Conservation (phyloP, 35 echinoderm and acorn worm genomes). For the Ophioderma brevispina region DNA sequence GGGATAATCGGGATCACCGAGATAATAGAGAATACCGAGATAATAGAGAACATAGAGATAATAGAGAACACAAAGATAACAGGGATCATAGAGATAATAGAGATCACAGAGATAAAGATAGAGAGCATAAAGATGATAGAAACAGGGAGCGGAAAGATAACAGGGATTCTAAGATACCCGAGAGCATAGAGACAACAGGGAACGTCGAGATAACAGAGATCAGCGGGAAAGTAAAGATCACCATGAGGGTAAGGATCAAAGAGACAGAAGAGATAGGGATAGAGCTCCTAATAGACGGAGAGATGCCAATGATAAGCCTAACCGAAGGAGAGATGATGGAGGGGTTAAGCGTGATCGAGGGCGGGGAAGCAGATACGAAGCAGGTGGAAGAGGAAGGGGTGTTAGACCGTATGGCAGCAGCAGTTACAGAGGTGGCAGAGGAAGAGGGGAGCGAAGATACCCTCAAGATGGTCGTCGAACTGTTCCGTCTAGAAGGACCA, state of each 20-base stretch:
- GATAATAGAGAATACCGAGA: constrained; percentile 8
- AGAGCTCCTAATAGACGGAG: constrained; percentile 24
- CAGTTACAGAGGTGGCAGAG: constrained; percentile 53
- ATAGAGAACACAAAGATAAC: neutral
- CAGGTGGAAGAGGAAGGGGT: constrained; percentile 21
- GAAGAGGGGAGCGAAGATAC: constrained; percentile 52
- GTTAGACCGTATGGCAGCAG: constrained; percentile 36
- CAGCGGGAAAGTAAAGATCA: neutral
- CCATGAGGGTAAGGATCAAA: neutral
- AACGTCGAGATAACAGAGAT: neutral
- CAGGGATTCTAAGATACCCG: no score
- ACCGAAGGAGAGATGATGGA: constrained; percentile 39
- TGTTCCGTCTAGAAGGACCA: neutral
- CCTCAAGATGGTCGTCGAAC: constrained; percentile 24
- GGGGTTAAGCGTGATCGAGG: neutral
- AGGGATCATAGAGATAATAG: neutral
- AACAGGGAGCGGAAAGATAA: neutral
- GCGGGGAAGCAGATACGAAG: constrained; percentile 31
- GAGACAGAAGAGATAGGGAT: constrained; percentile 20
- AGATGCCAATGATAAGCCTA: constrained; percentile 10
- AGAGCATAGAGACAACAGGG: constrained; percentile 15
- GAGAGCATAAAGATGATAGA: neutral
- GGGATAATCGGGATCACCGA: constrained; percentile 5
- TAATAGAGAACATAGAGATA: no score
- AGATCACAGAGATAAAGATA: neutral